Percentiles rank a stretch among this genome's conserved stretches.
These are phyloP conservation scores for Luscinia megarhynchos DNA, from an alignment of 2,797 vertebrate species.

Conservation along the genomic window DNA sequence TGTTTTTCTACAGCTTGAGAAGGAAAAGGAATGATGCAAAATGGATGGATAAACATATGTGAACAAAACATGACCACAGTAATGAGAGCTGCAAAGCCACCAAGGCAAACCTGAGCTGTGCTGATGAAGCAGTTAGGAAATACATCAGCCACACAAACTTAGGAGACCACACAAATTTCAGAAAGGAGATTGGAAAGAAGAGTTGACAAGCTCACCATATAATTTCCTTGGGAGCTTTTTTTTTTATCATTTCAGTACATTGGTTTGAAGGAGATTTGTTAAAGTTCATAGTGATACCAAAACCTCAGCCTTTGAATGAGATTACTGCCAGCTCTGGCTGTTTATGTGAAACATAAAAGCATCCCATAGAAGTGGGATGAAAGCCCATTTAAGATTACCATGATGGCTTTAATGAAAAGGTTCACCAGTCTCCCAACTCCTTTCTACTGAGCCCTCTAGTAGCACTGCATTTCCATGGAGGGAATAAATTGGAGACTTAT, in stretches of 20 bases:
- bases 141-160: not conserved
- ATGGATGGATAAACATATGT: not conserved
- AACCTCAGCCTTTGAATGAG: not conserved
- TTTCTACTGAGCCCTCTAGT: not conserved
- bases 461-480: not conserved
- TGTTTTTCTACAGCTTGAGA: not conserved
- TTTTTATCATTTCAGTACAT: not conserved
- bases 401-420: not conserved
- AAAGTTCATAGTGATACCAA: not conserved
- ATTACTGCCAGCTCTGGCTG: not conserved
- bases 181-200: not conserved
- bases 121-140: not conserved
- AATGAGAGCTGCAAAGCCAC: not conserved
- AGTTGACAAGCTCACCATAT: not conserved
- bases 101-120: not conserved
- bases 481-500: not conserved
- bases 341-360: not conserved
- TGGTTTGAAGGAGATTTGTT: not conserved
- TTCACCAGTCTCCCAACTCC: not conserved
- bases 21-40: not conserved
- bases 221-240: not conserved
- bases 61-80: not conserved
- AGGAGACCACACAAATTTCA: not conserved
- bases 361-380: not conserved
- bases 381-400: conserved; percentile 20